A percentile compares a stretch with the other conserved stretches of the same genome.
Conservation (phyloP, 2,888 invertebrate genomes). For the Platerodrilus igneus region DNA sequence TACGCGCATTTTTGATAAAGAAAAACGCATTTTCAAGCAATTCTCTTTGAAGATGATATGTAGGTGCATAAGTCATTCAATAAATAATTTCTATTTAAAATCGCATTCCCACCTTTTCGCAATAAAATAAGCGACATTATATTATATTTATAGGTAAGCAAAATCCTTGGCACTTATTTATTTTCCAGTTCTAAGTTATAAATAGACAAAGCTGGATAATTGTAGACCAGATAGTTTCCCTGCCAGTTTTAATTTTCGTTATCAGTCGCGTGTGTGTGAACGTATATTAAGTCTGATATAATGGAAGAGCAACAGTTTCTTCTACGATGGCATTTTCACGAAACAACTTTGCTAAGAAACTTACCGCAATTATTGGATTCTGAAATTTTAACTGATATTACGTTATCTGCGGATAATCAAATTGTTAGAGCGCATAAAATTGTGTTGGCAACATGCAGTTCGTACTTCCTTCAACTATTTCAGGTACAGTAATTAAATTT, state of each 20-base stretch:
- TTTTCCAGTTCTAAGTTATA: conserved; percentile 44
- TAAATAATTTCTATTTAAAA: too few relatives aligned
- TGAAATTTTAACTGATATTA: conserved; percentile 81
- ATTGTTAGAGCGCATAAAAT: conserved; percentile 82
- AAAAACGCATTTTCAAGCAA: too few relatives aligned
- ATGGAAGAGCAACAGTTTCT: conserved; percentile 40
- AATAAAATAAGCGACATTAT: too few relatives aligned
- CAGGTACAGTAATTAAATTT: conserved; percentile 59
- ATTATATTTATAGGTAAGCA: conserved; percentile 36
- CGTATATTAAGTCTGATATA: conserved; percentile 6
- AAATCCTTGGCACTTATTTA: conserved; percentile 46
- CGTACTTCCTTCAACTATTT: conserved; percentile 84
- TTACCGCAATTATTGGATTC: conserved; percentile 73
- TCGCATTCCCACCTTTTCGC: too few relatives aligned
- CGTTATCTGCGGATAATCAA: conserved; percentile 78
- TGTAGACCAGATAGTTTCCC: conserved; percentile 34
- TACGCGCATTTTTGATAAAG: too few relatives aligned
- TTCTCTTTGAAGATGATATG: too few relatives aligned
- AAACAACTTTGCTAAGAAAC: conserved; percentile 60
- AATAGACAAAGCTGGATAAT: conserved; percentile 46
- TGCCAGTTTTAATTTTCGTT: conserved; percentile 38
- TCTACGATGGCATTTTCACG: conserved; percentile 46
- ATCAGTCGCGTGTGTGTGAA: too few relatives aligned
- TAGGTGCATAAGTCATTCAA: too few relatives aligned
- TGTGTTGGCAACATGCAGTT: conserved; percentile 84